Conservation (phyloP, 2,888 invertebrate genomes). For the Nipponacmea schrenckii region DNA sequence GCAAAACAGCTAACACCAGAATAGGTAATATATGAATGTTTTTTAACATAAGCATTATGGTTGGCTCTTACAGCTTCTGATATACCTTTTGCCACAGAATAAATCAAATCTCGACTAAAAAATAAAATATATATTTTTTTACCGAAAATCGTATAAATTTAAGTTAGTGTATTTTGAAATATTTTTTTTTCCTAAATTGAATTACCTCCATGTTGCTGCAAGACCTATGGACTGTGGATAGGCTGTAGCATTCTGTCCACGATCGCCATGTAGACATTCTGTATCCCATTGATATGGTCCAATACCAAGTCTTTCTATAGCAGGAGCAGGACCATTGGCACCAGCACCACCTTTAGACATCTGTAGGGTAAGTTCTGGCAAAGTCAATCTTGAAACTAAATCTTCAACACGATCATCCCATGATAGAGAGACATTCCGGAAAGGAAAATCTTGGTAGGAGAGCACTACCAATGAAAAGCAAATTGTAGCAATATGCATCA, state of each 20-base stretch:
- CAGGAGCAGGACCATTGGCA: not conserved
- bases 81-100: conserved; percentile 1
- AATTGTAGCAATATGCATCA: too few relatives aligned
- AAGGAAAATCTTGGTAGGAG: not conserved
- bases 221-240: conserved; percentile 47
- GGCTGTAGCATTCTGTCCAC: conserved; percentile 37
- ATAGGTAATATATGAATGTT: not conserved
- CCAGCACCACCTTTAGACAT: not conserved
- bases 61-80: not conserved
- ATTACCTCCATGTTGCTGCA: conserved; percentile 32
- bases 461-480: not conserved
- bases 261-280: conserved; percentile 31
- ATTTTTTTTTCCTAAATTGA: not conserved
- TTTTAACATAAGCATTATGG: not conserved
- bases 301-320: conserved; percentile 8
- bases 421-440: not conserved
- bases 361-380: not conserved
- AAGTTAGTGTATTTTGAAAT: too few relatives aligned
- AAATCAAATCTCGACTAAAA: conserved; percentile 40
- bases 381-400: not conserved
- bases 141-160: too few relatives aligned
- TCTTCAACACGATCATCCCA: not conserved
- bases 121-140: not conserved
- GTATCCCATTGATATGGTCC: conserved; percentile 17
- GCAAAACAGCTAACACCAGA: not conserved